Base-by-base conservation (phyloP, 1,140 invertebrate genomes). In the Trichonephila clavipes region DNA sequence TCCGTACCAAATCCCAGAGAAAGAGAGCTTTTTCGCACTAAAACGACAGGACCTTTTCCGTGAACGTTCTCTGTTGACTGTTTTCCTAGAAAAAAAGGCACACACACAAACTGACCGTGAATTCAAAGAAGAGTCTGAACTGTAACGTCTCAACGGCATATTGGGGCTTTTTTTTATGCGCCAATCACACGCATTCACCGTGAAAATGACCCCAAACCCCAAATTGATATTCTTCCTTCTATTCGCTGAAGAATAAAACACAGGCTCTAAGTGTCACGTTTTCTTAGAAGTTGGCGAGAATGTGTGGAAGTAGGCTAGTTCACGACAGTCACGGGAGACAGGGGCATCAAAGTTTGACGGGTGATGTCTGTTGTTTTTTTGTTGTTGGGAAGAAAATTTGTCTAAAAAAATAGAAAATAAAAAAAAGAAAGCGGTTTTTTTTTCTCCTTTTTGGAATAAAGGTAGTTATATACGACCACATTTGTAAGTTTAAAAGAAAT, bases 151-250 rank as follows among this genome's bases (percentile, higher is more conserved):
- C 69, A 28, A 24, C 14, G 8, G 6, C 8, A 28, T 10, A 10
- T 8, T 34, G 69, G 24, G 24, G 24, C 8, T 28, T 14, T 16
- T 72, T 72, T 69, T 62, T 72, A 72, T 72, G n/a, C 69, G n/a
- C n/a, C 10, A 28, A 28, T 72, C 69, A 72, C 69, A n/a, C n/a
- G 69, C 24, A n/a, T n/a, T 72, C 69, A 72, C 69, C 69, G 69
- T 72, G 69, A 72, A 72, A 72, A 28, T 72, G 69, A 72, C 69
- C n/a, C 69, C 69, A 28, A 72, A 72, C 24, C 69, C 66, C 69
- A 72, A 72, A 72, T 72, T 24, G 69, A 28, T 72, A 28, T 72
- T 8, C 69, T 28, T 24, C 69, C 14, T 24, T n/a, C n/a, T n/a
- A n/a, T 62, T 72, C 24, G n/a, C 2, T 72, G 10, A 12, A 28